phyloP scores from a whole-genome alignment of 2,888 invertebrate species.

The Physocephala rufipes region DNA sequence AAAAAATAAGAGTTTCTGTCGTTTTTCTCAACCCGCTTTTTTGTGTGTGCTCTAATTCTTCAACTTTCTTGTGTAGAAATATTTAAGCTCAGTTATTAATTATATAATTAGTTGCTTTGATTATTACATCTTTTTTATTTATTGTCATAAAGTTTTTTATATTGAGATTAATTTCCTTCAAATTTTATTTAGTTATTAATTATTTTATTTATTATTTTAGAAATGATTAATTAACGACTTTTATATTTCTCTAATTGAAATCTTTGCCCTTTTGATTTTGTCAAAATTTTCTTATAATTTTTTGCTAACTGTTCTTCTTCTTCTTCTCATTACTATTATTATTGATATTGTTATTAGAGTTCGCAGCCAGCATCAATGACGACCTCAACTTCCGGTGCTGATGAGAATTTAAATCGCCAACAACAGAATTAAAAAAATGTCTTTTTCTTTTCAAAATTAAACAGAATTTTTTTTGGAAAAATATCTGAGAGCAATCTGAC shows the following conservation, averaged over 20 bases:
- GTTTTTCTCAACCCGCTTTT: too few relatives aligned
- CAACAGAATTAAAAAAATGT: constrained; percentile 66
- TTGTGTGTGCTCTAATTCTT: too few relatives aligned
- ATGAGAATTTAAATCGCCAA: constrained; percentile 77
- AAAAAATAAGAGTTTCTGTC: background rate
- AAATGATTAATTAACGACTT: constrained; percentile 42
- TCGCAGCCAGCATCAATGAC: constrained; percentile 72
- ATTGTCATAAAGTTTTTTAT: too few relatives aligned
- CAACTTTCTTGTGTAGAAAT: too few relatives aligned
- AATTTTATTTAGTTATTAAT: too few relatives aligned
- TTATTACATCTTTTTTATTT: too few relatives aligned
- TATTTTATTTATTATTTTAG: constrained; percentile 47
- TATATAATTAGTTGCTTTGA: too few relatives aligned
- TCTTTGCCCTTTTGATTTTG: background rate
- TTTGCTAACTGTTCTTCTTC: constrained; percentile 24
- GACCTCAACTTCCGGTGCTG: constrained; percentile 72
- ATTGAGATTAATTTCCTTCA: too few relatives aligned
- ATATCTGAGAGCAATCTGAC: constrained; percentile 30
- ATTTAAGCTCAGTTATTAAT: too few relatives aligned
- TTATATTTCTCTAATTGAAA: constrained; percentile 35
- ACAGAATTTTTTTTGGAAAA: constrained; percentile 27
- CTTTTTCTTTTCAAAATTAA: background rate
- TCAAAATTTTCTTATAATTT: constrained; percentile 1
- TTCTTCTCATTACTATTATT: constrained; percentile 40
- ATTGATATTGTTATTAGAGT: constrained; percentile 68